Base-by-base conservation (phyloP, 2,888 invertebrate genomes). In the Pecten maximus region DNA sequence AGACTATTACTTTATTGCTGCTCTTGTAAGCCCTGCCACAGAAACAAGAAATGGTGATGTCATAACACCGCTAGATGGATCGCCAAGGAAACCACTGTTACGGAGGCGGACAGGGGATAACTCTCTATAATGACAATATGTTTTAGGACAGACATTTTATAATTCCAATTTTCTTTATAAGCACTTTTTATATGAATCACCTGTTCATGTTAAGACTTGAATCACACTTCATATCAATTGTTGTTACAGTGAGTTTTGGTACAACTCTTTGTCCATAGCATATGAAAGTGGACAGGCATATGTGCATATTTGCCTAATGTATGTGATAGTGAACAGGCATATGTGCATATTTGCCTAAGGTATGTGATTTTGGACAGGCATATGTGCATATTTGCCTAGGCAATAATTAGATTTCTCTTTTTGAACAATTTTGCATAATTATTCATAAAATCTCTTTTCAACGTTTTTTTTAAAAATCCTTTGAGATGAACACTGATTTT, bases 1-100 rank as follows among this genome's bases (percentile, higher is more conserved):
- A 54, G 93, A 94, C 90, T 91, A 93, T 87, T 90, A 90, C 35
- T 87, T 95, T 12, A 48, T 94, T 39, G 93, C 93, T 2, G 93
- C 89, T n/a, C 88, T 91, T 50, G 2, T 93, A 35, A 89, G 60
- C 40, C 44, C 87, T 60, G 48, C 48, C 10, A 89, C 74, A 60
- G 88, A 60, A 16, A 28, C 54, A 28, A 44, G 44, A 74, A 91
- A 91, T 60, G 91, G 91, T 40, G 88, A 89, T n/a, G 35, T 54
- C 4, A 87, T 16, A 10, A 39, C n/a, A 10, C n/a, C 40, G 4
- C 39, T 87, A n/a, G 40, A 74, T 35, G 23, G 10, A 35, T 74
- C 74, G 28, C 74, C 74, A 74, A 6, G 74, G 35, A 74, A 74
- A 74, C 74, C 74, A 74, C 12, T 74, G 35, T 19, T 74, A 35